phyloP scores from a whole-genome alignment of 2,113 vertebrate species.

The Nerophis ophidion region DNA sequence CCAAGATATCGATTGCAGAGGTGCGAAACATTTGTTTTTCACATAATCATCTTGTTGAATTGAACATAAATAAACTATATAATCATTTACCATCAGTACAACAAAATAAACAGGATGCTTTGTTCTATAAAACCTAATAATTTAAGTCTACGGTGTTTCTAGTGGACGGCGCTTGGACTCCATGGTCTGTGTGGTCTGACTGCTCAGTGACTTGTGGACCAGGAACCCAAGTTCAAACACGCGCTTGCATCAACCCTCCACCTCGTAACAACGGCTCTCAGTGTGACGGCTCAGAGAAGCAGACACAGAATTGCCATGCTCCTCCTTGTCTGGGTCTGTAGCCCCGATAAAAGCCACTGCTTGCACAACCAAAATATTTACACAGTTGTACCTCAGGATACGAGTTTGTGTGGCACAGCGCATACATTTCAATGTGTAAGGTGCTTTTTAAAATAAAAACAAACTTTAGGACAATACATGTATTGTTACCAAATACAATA shows the following conservation, averaged over 20 bases:
- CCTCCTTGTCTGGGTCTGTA: conserved; percentile 68
- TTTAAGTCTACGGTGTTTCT: conserved; percentile 4
- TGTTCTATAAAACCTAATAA: background rate
- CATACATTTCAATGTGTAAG: too few relatives aligned
- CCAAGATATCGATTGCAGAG: conserved; percentile 72
- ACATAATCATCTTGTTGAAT: background rate
- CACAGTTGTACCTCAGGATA: too few relatives aligned
- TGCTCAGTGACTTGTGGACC: conserved; percentile 78
- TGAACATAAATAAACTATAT: background rate
- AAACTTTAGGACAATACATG: too few relatives aligned
- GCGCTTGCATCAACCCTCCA: conserved; percentile 74
- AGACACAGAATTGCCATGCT: conserved; percentile 65
- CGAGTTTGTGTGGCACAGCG: too few relatives aligned
- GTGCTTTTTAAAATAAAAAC: too few relatives aligned
- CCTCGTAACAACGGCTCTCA: conserved; percentile 61
- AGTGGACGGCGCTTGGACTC: conserved; percentile 79
- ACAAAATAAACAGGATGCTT: background rate
- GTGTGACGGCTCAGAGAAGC: conserved; percentile 70
- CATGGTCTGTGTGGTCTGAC: conserved; percentile 84
- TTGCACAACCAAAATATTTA: too few relatives aligned
- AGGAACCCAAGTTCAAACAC: conserved; percentile 68
- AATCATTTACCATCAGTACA: too few relatives aligned
- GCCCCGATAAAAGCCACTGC: too few relatives aligned
- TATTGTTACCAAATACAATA: too few relatives aligned
- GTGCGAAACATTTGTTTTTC: conserved; percentile 53